Evolutionary conservation across 2,888 invertebrate species (phyloP).

Genomic region (Eilema sororculum): DNA sequence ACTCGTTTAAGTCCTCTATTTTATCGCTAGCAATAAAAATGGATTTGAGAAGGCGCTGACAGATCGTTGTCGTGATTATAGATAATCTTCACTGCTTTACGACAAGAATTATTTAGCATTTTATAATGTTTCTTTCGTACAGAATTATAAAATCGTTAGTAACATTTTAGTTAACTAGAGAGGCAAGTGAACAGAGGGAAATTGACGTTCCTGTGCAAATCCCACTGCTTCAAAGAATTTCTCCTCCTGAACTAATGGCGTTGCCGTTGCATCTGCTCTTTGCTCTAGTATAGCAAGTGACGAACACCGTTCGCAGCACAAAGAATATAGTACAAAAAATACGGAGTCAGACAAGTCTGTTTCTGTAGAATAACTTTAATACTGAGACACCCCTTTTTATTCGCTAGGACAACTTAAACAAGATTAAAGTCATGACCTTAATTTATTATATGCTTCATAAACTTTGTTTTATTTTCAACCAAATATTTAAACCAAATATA

Average conservation of each 20-base stretch:
- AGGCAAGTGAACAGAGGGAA: no score
- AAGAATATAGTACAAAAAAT: no score
- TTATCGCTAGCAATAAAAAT: conserved; percentile 45
- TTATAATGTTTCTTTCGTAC: background rate
- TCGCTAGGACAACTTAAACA: background rate
- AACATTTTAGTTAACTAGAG: no score
- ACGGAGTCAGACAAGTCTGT: no score
- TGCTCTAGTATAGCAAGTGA: background rate
- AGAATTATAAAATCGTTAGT: no score
- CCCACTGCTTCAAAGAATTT: no score
- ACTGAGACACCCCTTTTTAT: background rate
- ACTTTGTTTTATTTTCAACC: background rate
- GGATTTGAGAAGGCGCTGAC: conserved; percentile 33
- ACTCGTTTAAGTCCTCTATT: conserved; percentile 36
- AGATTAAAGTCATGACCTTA: background rate
- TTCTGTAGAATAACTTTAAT: background rate
- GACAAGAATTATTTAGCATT: background rate
- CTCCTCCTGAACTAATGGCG: no score
- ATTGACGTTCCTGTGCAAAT: no score
- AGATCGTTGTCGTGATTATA: conserved; percentile 35
- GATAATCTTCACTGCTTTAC: background rate
- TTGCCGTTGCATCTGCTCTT: no score
- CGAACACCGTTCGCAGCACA: background rate
- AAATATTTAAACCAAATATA: background rate
- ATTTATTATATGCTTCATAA: background rate